Base-by-base conservation (phyloP, 2,113 vertebrate genomes). In the Scomber japonicus region DNA sequence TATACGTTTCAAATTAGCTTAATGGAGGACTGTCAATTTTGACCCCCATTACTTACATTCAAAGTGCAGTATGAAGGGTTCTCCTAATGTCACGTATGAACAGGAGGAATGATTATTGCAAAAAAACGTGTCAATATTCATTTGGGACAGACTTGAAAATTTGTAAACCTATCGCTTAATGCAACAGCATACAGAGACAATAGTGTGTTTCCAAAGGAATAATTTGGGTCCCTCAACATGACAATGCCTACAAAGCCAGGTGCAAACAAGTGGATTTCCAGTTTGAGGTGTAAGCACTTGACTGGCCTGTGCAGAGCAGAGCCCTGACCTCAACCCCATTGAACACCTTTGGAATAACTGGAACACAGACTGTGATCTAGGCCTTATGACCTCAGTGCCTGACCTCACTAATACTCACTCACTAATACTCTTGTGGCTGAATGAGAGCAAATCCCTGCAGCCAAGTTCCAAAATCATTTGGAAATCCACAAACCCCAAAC, bases 251-350 rank as follows among this genome's bases (percentile, higher is more conserved):
- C 67, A 70, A 56, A 40, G 11, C n/a, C 51, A 68, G 2, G 48
- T 35, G 11, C 14, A 19, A 13, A 78, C 44, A 66, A 76, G 62
- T 21, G 13, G n/a, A 14, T 61, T 17, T 64, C 48, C 54, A 27
- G 24, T 50, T 40, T 54, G 17, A 69, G 64, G 11, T 80, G 31
- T 59, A 83, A 75, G 50, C 50, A 44, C 40, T 51, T 62, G 17
- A 62, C 69, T 55, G 69, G 24, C 66, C 16, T 40, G 11, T 9
- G 16, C 19, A 31, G 15, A 51, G 16, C 24, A 31, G 15, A 56
- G 45, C 44, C 49, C 30, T 71, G 75, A 78, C 21, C 9, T 61
- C 24, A 40, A 17, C 31, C 30, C 71, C 14, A 31, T 40, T 13
- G 27, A 46, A 55, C 35, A 56, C 57, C 45, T 46, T 15, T 27